Conservation (phyloP, 2,888 invertebrate species). For the Catocala sponsa region DNA sequence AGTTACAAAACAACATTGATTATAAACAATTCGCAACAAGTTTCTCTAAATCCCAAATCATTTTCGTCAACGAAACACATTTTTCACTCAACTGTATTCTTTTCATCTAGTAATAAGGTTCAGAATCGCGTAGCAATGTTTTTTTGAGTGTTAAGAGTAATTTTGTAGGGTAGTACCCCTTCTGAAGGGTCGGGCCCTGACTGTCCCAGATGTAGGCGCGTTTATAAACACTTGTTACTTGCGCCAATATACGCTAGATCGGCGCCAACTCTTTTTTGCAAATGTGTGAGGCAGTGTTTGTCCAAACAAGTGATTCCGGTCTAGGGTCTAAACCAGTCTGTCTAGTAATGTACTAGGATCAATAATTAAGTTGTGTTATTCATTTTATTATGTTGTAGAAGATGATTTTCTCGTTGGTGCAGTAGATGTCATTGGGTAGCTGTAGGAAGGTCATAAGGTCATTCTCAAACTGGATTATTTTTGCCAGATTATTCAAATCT, state of each 20-base stretch:
- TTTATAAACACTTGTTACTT: conserved; percentile 69
- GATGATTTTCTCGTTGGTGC: too few species aligned
- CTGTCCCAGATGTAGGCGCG: conserved; percentile 66
- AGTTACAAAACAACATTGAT: conserved; percentile 44
- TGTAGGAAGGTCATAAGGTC: too few species aligned
- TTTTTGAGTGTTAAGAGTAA: conserved; percentile 8
- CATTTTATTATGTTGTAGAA: too few species aligned
- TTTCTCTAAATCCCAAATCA: conserved; percentile 17
- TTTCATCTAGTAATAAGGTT: conserved; percentile 16
- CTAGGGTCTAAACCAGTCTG: too few species aligned
- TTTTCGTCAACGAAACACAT: conserved; percentile 10
- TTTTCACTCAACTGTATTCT: neutral
- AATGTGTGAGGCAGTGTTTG: neutral
- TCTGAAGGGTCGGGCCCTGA: conserved; percentile 54
- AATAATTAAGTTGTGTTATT: too few species aligned
- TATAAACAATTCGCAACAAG: conserved; percentile 50
- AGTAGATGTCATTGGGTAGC: too few species aligned
- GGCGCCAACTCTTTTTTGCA: conserved; percentile 22
- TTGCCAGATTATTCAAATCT: too few species aligned
- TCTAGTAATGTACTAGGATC: too few species aligned
- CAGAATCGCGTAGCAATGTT: conserved; percentile 18
- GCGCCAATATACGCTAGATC: conserved; percentile 36
- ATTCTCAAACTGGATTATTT: too few species aligned
- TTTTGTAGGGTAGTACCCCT: conserved; percentile 45
- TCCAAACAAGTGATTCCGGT: too few species aligned